Evolutionary conservation across 2,888 invertebrate species (phyloP).

Genomic region (Meghimatium bilineatum): DNA sequence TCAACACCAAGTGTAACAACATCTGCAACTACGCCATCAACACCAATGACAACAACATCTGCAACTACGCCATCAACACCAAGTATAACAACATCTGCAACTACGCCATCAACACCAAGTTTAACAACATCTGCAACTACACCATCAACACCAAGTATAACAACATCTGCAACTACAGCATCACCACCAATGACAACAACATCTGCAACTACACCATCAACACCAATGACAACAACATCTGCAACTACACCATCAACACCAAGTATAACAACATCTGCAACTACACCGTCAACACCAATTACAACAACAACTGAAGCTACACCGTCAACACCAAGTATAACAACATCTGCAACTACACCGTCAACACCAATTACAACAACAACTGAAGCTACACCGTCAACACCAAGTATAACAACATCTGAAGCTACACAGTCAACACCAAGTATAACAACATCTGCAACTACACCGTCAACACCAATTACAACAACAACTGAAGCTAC

Average conservation of each 20-base stretch:
- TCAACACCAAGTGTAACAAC: neutral
- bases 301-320: neutral
- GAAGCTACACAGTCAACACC: neutral
- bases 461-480: neutral
- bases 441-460: neutral
- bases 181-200: neutral
- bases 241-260: neutral
- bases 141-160: neutral
- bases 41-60: neutral
- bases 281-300: neutral
- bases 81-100: neutral
- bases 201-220: neutral
- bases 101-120: neutral
- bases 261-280: neutral
- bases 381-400: neutral
- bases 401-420: neutral
- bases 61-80: neutral
- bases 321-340: neutral
- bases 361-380: neutral
- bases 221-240: neutral
- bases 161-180: neutral
- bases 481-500: neutral
- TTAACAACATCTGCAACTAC: neutral
- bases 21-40: neutral
- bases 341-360: neutral